phyloP scores from a whole-genome alignment of 2,113 vertebrate species.

The Pachyramphus minor region DNA sequence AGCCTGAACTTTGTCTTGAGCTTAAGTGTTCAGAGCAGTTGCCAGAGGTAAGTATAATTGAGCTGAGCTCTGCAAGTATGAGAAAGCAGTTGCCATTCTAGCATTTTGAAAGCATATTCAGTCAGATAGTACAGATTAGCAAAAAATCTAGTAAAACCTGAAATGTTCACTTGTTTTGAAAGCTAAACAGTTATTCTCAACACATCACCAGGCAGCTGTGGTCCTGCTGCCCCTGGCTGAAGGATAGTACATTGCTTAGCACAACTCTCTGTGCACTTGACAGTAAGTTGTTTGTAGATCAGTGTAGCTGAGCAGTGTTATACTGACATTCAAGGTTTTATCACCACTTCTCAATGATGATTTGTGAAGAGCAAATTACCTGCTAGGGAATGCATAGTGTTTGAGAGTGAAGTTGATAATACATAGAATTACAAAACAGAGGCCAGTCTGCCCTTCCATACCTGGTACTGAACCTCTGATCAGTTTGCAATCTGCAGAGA shows the following conservation, averaged over 20 bases:
- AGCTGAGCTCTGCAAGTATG: neutral
- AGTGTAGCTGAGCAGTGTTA: neutral
- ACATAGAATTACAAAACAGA: neutral
- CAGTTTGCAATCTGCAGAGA: neutral
- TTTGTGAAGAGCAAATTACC: neutral
- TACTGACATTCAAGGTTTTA: neutral
- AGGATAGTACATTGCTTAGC: neutral
- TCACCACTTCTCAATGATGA: neutral
- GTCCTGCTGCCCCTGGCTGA: rapidly evolving
- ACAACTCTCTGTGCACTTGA: neutral
- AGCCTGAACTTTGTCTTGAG: neutral
- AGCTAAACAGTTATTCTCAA: neutral
- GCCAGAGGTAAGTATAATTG: neutral
- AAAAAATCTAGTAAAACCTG: neutral
- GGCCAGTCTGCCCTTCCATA: neutral
- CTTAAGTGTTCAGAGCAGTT: neutral
- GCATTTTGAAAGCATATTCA: neutral
- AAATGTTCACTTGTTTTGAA: neutral
- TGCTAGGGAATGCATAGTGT: neutral
- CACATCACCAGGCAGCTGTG: neutral
- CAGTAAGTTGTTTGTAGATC: neutral
- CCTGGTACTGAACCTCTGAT: neutral
- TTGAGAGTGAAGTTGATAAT: neutral
- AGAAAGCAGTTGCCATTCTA: neutral
- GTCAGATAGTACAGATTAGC: neutral